Evolutionary conservation across 2,888 invertebrate genomes (phyloP).

Genomic region (Spodoptera picta): DNA sequence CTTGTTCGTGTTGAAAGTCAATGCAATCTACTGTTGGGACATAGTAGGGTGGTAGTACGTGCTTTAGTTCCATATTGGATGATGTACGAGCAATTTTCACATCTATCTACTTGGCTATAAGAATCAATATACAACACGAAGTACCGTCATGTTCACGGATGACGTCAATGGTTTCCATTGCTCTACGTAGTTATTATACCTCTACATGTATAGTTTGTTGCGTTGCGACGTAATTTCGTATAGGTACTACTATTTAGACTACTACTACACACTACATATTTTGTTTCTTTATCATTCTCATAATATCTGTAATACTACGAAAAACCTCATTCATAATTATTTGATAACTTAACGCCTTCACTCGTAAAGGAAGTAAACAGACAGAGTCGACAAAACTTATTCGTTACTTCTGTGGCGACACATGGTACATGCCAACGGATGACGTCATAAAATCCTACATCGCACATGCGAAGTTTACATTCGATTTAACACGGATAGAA

Average conservation of each 20-base stretch:
- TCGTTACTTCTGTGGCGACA: too few relatives aligned
- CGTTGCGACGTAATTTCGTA: slow-evolving; percentile 1
- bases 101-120: slow-evolving; percentile 16
- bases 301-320: slow-evolving; percentile 5
- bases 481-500: too few relatives aligned
- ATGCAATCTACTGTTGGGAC: slow-evolving; percentile 48
- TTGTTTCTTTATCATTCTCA: slow-evolving; percentile 6
- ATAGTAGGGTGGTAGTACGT: slow-evolving; percentile 26
- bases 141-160: slow-evolving; percentile 12
- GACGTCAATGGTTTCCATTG: slow-evolving; percentile 35
- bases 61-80: slow-evolving; percentile 6
- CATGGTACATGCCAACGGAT: too few relatives aligned
- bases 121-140: slow-evolving; percentile 2
- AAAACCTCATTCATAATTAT: slow-evolving; percentile 10
- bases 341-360: too few relatives aligned
- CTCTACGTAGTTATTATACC: slow-evolving; percentile 3
- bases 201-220: not conserved
- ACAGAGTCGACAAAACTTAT: too few relatives aligned
- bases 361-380: too few relatives aligned
- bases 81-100: slow-evolving; percentile 9
- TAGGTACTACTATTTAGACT: not conserved
- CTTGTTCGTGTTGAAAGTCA: slow-evolving; percentile 50
- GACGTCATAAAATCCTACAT: too few relatives aligned
- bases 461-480: too few relatives aligned
- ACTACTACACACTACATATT: not conserved